Evolutionary conservation across 1,140 invertebrate species (phyloP), one percentile per base, ranked within the genome.

Genomic region (Tetramorium simillimum): DNA sequence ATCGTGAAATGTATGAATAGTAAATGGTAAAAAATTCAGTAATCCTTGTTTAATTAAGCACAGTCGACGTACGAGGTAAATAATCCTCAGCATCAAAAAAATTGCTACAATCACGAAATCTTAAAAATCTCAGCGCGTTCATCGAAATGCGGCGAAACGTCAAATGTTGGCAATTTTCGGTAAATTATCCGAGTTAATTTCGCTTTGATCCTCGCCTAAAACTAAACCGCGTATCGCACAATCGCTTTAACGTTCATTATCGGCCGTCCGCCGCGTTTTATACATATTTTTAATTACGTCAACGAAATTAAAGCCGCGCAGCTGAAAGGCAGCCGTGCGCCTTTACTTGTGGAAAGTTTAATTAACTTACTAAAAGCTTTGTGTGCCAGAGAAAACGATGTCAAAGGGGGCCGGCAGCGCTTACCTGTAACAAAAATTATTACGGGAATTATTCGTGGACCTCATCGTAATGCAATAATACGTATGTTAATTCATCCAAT

Each of bases 341-440:
- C 58, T 75, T 40, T 78, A 75, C 49, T 85, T 43, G 37, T 63
- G 75, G 84, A 78, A 80, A 89, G 72, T 89, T 89, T 89, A 89
- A 89, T 89, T 78, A 89, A 89, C 88, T 89, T 89, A 89, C 88
- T 88, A 24, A 70, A 77, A 58, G 18, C 67, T 63, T 76, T 53
- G 87, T 78, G 62, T 86, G 84, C 70, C 88, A 75, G 86, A 86
- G 76, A 72, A 86, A 81, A 89, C 69, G 67, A 77, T 89, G 85
- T 84, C 85, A 90, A 90, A 87, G 73, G 56, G 37, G 56, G 28
- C 85, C 73, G 46, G 65, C 65, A 33, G 77, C 70, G 89, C 89
- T 90, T 90, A 90, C 88, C 88, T 90, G 89, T 10, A 90, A 90
- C 89, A 90, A 53, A 90, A 90, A 90, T 90, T 84, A 78, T 87